Conservation (phyloP, 2,113 vertebrate genomes). For the Atrichornis clamosus region DNA sequence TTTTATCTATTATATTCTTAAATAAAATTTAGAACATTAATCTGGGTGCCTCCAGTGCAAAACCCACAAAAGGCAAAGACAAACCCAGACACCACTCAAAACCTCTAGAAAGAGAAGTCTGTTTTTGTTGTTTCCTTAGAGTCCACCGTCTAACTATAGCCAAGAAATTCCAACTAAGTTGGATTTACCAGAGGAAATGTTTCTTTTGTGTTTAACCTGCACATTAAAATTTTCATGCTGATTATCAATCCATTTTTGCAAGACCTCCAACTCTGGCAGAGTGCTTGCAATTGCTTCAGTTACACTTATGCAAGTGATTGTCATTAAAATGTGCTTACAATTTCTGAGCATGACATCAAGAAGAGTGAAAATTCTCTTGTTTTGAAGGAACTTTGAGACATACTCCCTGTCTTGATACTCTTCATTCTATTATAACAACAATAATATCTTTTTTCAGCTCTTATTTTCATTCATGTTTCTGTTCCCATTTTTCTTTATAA, state of each 20-base stretch:
- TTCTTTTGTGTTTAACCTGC: background rate
- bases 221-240: background rate
- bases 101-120: background rate
- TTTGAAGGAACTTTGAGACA: background rate
- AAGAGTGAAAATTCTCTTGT: background rate
- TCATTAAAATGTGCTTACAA: background rate
- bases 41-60: background rate
- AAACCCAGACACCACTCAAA: background rate
- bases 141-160: fast-evolving
- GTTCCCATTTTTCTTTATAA: background rate
- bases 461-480: background rate
- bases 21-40: background rate
- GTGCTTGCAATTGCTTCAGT: background rate
- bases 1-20: background rate
- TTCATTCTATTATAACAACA: background rate
- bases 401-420: background rate
- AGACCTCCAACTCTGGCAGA: background rate
- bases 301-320: background rate
- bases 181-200: background rate
- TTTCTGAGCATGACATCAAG: background rate
- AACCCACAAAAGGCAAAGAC: background rate
- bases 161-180: background rate
- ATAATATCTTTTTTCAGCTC: too few species aligned
- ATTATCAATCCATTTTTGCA: background rate
- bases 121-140: background rate